Evolutionary conservation across 2,888 invertebrate species (phyloP).

Genomic region (Andrena minutula): DNA sequence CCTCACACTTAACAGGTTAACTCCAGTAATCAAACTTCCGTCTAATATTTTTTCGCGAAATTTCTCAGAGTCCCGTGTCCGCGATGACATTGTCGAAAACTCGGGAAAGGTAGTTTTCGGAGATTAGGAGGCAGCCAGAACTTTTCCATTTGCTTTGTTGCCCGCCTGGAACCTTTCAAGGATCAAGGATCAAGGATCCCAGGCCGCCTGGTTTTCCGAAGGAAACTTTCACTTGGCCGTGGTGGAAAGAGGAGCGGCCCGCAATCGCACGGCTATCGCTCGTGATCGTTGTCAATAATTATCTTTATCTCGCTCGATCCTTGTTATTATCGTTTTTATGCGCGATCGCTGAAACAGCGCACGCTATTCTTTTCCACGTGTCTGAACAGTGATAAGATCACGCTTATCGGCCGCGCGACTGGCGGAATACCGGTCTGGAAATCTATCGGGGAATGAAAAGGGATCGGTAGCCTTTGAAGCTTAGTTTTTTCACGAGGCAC

Average conservation of each 20-base stretch:
- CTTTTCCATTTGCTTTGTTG: conserved; percentile 60
- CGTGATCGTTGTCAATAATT: conserved; percentile 53
- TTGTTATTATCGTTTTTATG: conserved; percentile 53
- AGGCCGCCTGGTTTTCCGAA: conserved; percentile 69
- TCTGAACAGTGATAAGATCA: conserved; percentile 31
- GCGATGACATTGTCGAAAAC: not conserved
- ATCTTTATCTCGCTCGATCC: conserved; percentile 53
- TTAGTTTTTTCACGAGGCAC: not conserved
- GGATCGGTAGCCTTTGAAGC: not conserved
- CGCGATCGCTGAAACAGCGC: conserved; percentile 20
- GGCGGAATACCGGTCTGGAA: conserved; percentile 11
- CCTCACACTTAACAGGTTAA: too few relatives aligned
- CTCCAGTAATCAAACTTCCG: too few relatives aligned
- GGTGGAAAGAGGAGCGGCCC: conserved; percentile 51
- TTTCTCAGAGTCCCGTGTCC: not conserved
- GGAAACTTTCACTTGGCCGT: conserved; percentile 72
- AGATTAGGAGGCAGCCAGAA: conserved; percentile 13
- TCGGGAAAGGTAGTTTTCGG: not conserved
- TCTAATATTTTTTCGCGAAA: not conserved
- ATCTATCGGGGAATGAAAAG: not conserved
- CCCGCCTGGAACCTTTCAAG: conserved; percentile 55
- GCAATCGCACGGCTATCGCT: conserved; percentile 21
- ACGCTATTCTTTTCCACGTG: conserved; percentile 18
- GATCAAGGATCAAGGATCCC: conserved; percentile 77
- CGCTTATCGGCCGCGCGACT: conserved; percentile 27